Percentiles rank a stretch among this genome's conserved stretches.
Conservation (phyloP, 1,140 invertebrate genomes). For the Zaprionus davidi region DNA sequence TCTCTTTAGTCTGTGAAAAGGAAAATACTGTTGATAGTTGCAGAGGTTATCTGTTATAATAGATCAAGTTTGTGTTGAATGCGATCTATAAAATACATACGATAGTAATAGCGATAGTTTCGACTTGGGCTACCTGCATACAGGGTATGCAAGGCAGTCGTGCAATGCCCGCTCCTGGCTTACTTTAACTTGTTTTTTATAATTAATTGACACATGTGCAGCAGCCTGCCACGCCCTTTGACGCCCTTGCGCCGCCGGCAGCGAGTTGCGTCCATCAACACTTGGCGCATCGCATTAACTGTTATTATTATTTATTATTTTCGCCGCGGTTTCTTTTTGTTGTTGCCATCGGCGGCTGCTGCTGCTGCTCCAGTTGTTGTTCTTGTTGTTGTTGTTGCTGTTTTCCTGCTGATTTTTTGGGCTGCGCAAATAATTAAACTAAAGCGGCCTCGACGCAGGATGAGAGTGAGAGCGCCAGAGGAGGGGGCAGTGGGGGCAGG, state of each 20-base stretch:
- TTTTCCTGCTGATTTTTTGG: conserved; percentile 29
- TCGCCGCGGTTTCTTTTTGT: conserved; percentile 21
- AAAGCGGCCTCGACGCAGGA: conserved; percentile 44
- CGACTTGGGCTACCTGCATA: background rate
- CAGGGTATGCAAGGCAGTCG: conserved; percentile 15
- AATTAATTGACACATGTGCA: conserved; percentile 76
- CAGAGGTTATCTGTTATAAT: too few relatives aligned
- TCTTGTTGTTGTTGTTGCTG: background rate
- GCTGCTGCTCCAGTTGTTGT: background rate
- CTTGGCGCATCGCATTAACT: conserved; percentile 58
- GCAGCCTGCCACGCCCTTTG: conserved; percentile 40
- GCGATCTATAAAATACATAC: too few relatives aligned
- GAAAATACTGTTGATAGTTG: background rate
- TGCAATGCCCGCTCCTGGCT: background rate
- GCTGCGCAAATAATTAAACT: conserved; percentile 75
- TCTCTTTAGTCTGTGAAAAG: background rate
- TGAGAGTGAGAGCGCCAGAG: background rate
- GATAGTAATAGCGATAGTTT: background rate
- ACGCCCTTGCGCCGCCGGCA: background rate
- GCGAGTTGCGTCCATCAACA: conserved; percentile 40
- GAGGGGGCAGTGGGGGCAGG: background rate
- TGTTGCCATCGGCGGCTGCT: conserved; percentile 1
- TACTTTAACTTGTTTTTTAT: conserved; percentile 48
- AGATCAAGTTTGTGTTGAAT: too few relatives aligned
- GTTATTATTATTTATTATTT: conserved; percentile 59